Conservation (phyloP, 2,888 invertebrate species). For the Netelia melanura region DNA sequence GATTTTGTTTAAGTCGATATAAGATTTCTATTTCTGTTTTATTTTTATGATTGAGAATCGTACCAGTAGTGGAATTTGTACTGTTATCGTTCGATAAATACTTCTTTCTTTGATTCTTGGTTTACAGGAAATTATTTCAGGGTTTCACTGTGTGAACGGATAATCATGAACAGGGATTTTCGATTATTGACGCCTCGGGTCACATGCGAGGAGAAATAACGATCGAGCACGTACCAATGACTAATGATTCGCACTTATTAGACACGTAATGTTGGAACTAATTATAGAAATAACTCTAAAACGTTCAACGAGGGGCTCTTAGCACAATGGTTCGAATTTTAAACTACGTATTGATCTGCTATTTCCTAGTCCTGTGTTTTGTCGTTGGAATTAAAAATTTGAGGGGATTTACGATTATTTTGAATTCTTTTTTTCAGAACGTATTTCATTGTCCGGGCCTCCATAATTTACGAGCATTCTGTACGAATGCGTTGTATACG, state of each 20-base stretch:
- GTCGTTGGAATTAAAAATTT: slow-evolving; percentile 17
- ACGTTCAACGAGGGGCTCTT: neutral
- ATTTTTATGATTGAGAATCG: neutral
- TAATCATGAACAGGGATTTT: slow-evolving; percentile 18
- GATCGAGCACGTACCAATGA: slow-evolving; percentile 46
- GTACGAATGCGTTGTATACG: neutral
- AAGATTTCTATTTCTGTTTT: neutral
- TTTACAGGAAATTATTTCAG: neutral
- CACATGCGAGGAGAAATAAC: slow-evolving; percentile 49
- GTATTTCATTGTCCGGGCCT: slow-evolving; percentile 28
- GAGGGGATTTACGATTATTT: neutral
- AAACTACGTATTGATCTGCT: neutral
- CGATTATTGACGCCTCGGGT: slow-evolving; percentile 49
- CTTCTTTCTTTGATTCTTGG: neutral
- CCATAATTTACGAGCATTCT: neutral
- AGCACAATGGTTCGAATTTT: neutral
- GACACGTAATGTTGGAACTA: slow-evolving; percentile 38
- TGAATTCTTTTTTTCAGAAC: slow-evolving; percentile 10
- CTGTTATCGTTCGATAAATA: neutral
- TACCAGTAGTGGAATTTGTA: no score
- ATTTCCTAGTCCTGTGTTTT: neutral
- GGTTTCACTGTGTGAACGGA: neutral
- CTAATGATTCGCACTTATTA: slow-evolving; percentile 52
- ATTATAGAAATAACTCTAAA: slow-evolving; percentile 52
- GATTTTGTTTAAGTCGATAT: no score